A percentile compares a stretch with the other conserved stretches of the same genome.
Evolutionary conservation across 2,113 vertebrate species (phyloP).

Genomic region (Microcebus ravelobensis): DNA sequence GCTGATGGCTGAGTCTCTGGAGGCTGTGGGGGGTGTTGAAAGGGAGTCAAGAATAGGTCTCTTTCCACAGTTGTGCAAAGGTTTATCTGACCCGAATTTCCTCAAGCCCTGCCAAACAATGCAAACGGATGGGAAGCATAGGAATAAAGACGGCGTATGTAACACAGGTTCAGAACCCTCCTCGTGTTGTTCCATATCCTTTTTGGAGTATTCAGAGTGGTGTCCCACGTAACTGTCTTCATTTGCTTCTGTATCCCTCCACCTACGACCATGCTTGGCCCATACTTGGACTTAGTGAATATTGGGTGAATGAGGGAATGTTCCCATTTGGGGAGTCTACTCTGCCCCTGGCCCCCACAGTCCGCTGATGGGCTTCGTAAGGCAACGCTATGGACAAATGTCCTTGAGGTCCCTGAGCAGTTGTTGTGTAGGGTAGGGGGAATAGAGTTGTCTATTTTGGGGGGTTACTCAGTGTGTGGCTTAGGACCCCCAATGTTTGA

Average conservation of each 20-base stretch:
- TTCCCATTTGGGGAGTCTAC: neutral
- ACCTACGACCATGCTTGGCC: neutral
- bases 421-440: neutral
- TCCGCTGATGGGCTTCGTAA: neutral
- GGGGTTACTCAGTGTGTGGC: neutral
- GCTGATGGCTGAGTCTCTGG: neutral
- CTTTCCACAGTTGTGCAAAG: neutral
- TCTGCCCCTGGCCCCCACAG: neutral
- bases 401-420: neutral
- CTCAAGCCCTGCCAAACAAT: neutral
- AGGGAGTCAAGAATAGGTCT: neutral
- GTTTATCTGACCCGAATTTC: neutral
- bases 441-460: neutral
- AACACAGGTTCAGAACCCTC: neutral
- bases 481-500: neutral
- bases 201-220: neutral
- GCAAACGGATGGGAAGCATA: neutral
- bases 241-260: neutral
- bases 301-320: neutral
- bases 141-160: accelerated
- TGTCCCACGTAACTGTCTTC: too few relatives aligned
- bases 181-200: neutral
- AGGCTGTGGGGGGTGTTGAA: neutral
- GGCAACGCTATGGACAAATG: accelerated
- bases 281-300: neutral